These are phyloP conservation scores for Argyrosomus regius DNA, from an alignment of 2,797 vertebrate genomes.

Conservation along the genomic window DNA sequence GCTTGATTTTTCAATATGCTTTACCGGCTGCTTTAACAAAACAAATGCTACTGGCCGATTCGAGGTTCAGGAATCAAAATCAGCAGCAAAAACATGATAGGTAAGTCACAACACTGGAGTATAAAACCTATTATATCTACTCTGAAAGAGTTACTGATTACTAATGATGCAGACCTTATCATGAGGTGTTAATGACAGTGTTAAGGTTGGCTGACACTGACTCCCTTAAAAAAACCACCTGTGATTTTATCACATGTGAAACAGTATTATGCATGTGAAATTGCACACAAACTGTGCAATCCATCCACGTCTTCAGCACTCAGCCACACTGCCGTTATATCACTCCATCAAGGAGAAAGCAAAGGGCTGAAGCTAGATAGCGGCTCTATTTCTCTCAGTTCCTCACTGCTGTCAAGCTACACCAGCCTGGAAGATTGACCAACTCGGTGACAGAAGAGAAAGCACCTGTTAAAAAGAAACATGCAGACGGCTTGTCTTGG, in stretches of 20 bases:
- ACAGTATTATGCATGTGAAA: conserved; percentile 1
- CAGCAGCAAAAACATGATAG: too few relatives aligned
- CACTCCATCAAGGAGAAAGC: conserved; percentile 16
- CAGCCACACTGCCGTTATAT: background rate
- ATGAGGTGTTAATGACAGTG: background rate
- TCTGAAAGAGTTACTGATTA: background rate
- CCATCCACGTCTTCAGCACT: background rate
- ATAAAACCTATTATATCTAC: background rate
- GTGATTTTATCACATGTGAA: background rate
- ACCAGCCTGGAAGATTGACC: conserved; percentile 6
- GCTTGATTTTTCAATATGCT: too few relatives aligned
- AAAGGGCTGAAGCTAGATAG: conserved; percentile 9
- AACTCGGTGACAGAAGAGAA: background rate
- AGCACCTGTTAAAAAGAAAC: conserved; percentile 1
- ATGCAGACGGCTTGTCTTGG: background rate
- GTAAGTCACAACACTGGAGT: too few relatives aligned
- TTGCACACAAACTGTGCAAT: background rate
- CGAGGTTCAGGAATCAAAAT: too few relatives aligned
- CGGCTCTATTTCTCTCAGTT: background rate
- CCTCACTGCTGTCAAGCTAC: conserved; percentile 4
- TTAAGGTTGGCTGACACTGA: background rate
- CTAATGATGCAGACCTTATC: background rate
- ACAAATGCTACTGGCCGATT: too few relatives aligned
- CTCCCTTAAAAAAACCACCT: background rate
- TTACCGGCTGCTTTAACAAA: too few relatives aligned